Conservation (phyloP, 2,797 vertebrate genomes). For the Schizothorax lantsangensis region DNA sequence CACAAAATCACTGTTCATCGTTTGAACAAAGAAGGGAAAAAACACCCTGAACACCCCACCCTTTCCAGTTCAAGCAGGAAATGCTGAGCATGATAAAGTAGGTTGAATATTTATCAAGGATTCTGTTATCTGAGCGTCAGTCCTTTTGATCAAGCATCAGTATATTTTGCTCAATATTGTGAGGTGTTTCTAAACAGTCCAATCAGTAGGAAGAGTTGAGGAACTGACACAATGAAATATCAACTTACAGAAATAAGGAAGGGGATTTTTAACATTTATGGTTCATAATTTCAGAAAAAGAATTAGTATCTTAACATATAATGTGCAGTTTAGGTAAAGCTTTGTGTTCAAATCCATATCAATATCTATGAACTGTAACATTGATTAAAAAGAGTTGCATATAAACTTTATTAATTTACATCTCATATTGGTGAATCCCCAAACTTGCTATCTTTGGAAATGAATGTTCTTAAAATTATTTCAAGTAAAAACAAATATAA, state of each 20-base stretch:
- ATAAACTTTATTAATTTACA: background rate
- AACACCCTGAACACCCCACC: conserved; percentile 64
- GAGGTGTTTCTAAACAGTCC: background rate
- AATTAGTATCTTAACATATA: background rate
- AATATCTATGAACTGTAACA: background rate
- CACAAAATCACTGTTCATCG: conserved; percentile 44
- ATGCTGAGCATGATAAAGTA: conserved; percentile 53
- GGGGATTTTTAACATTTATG: background rate
- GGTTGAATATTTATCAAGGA: conserved; percentile 34
- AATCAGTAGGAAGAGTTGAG: background rate
- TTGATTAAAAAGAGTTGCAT: background rate
- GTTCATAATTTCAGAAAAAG: background rate
- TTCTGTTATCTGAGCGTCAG: conserved; percentile 38
- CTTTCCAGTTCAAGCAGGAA: conserved; percentile 61
- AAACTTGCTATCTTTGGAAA: background rate
- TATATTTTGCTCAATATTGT: background rate
- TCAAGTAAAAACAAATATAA: background rate
- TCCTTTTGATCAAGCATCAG: conserved; percentile 6
- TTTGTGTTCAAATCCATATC: background rate
- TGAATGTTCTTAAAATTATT: background rate
- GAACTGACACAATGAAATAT: background rate
- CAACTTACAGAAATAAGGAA: background rate
- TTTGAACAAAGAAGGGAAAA: conserved; percentile 73
- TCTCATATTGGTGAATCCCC: background rate
- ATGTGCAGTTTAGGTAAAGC: background rate